Base-by-base conservation (phyloP, 2,888 invertebrate species). In the Margaritifera margaritifera region DNA sequence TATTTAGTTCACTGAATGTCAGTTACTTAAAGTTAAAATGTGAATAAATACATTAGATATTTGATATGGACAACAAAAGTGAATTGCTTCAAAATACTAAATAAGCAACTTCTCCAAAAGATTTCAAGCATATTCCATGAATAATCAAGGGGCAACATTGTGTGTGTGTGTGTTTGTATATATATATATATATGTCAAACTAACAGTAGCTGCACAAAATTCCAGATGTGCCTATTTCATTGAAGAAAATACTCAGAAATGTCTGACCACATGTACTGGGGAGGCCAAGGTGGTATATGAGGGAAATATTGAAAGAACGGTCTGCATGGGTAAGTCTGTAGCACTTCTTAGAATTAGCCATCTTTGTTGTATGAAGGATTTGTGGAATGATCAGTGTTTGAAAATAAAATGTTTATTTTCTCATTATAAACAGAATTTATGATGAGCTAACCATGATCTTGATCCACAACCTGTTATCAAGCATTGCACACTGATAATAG, bases 221-320 rank as follows among this genome's bases (percentile, higher is more conserved):
- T 68, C 18, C 54, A 81, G 80, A 59, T 85, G 85, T 78, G 77
- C 80, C 42, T 75, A 80, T 53, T 85, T 83, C 71, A 78, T 84
- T 31, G 78, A 76, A 51, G 74, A 80, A 61, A 66, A 65, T 58
- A 79, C 75, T 54, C 65, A 73, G 5, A 68, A 70, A 51, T 85
- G 85, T 72, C 62, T 84, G 63, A 72, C 71, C 24, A 72, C 71
- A 54, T 84, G 85, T 72, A 72, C 65, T 62, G 84, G 83, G 22
- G 71, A 80, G 51, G 80, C 82, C 22, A 78, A 78, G 62, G 73
- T 81, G 25, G 53, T 74, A 42, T 62, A 69, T 51, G 64, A 70
- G 27, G 80, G 79, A n/a, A 53, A 70, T 1, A 15, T 77, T 11
- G 80, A 77, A 53, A 82, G 84, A 53, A 82, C 69, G 69, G 77